Percentiles rank a stretch among this genome's conserved stretches.
Conservation (phyloP, 2,113 vertebrate genomes). For the Deroptyus accipitrinus region DNA sequence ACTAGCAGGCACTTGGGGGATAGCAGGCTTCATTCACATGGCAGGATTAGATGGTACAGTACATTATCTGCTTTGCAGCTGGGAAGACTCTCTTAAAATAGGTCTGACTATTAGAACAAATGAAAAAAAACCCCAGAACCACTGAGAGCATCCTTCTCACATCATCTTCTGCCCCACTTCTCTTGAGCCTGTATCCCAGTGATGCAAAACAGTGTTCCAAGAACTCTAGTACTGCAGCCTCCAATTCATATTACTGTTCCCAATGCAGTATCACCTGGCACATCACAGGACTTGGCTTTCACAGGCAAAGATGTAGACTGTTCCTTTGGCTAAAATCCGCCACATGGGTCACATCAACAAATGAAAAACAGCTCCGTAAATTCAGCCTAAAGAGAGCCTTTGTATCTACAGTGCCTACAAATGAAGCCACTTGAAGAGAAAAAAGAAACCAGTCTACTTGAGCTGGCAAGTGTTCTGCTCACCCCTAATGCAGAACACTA, state of each 20-base stretch:
- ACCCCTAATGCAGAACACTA: neutral
- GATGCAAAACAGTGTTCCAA: neutral
- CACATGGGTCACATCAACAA: neutral
- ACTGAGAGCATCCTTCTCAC: neutral
- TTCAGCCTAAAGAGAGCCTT: neutral
- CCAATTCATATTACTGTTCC: neutral
- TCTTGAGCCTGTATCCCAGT: neutral
- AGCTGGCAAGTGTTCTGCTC: neutral
- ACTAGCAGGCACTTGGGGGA: conserved; percentile 34
- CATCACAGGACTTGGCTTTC: neutral
- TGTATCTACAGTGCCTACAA: neutral
- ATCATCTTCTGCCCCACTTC: conserved; percentile 8
- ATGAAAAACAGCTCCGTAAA: neutral
- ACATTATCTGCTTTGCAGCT: conserved; percentile 27
- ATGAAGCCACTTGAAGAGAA: neutral
- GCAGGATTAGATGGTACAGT: neutral
- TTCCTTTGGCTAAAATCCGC: neutral
- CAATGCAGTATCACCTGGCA: neutral
- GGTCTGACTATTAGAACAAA: neutral
- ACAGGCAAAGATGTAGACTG: neutral
- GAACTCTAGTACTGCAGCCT: neutral
- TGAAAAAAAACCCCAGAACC: neutral
- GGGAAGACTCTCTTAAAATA: conserved; percentile 40
- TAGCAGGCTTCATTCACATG: neutral
- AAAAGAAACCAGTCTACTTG: neutral